These are phyloP conservation scores for Caenorhabditis briggsae DNA, from an alignment of 1,140 invertebrate genomes.

Conservation along the genomic window DNA sequence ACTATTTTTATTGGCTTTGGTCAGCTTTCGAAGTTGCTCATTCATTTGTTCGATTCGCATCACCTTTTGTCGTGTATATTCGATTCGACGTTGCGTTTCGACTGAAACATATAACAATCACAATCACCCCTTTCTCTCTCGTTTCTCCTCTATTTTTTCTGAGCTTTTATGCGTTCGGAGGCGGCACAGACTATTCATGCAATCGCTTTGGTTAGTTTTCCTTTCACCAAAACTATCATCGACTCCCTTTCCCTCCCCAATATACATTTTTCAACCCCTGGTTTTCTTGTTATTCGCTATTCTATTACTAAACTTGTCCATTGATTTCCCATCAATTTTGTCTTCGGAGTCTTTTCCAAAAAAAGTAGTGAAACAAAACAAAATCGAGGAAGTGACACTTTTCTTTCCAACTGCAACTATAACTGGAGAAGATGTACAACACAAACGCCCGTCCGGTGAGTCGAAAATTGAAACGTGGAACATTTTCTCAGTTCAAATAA, in stretches of 20 bases:
- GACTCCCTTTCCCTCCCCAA: not conserved
- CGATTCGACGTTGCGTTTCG: constrained; percentile 47
- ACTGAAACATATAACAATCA: constrained; percentile 4
- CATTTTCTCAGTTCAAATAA: not conserved
- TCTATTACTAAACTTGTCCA: constrained; percentile 34
- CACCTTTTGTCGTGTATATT: constrained; percentile 39
- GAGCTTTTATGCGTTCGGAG: constrained; percentile 49
- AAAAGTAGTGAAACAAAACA: not conserved
- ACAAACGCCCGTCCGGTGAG: constrained; percentile 28
- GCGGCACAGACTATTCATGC: constrained; percentile 19
- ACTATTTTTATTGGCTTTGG: not conserved
- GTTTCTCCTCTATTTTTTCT: constrained; percentile 4
- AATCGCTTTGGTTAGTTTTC: constrained; percentile 13
- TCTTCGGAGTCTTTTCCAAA: too few species aligned
- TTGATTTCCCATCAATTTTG: constrained; percentile 24
- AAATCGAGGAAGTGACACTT: constrained; percentile 10
- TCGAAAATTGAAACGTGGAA: constrained; percentile 16
- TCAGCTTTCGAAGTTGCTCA: constrained; percentile 58
- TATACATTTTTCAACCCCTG: not conserved
- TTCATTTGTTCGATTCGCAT: constrained; percentile 53
- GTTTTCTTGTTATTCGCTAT: not conserved
- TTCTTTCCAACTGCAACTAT: not conserved
- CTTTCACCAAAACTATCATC: constrained; percentile 4
- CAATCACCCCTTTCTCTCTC: not conserved
- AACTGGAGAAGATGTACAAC: constrained; percentile 16